Conservation (phyloP, 2,113 vertebrate genomes). For the Odocoileus virginianus region DNA sequence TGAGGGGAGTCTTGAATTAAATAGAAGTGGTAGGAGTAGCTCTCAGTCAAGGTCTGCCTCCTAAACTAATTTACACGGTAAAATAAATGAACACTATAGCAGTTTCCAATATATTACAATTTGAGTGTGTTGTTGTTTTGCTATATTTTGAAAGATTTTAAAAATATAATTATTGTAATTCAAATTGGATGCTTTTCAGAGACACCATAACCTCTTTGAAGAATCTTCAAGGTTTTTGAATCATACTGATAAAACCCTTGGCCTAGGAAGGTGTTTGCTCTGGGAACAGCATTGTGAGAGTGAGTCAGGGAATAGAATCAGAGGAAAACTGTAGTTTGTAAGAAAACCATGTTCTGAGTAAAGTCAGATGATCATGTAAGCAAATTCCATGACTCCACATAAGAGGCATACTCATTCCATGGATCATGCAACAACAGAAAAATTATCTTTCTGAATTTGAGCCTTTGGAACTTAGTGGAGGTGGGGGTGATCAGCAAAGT, state of each 20-base stretch:
- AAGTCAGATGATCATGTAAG: background rate
- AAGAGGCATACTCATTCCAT: background rate
- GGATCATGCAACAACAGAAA: background rate
- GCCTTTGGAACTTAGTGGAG: background rate
- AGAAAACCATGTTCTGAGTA: background rate
- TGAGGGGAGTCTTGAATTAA: conserved; percentile 29
- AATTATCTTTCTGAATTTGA: background rate
- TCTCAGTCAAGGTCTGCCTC: background rate
- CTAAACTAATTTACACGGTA: background rate
- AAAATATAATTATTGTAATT: background rate
- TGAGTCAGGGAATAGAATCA: background rate
- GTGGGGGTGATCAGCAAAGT: background rate
- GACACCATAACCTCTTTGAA: background rate
- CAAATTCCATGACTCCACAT: background rate
- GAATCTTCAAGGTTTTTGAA: background rate
- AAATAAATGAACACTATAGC: background rate
- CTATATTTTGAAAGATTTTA: conserved; percentile 15
- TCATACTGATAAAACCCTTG: background rate
- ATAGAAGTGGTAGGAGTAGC: background rate
- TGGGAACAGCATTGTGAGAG: background rate
- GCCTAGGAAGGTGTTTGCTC: background rate
- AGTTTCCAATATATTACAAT: conserved; percentile 6
- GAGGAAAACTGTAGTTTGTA: background rate
- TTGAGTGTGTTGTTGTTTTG: background rate
- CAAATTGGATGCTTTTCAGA: background rate